Evolutionary conservation across 2,797 vertebrate genomes (phyloP), one percentile per base, ranked within the genome.

Genomic region (Merluccius polli): DNA sequence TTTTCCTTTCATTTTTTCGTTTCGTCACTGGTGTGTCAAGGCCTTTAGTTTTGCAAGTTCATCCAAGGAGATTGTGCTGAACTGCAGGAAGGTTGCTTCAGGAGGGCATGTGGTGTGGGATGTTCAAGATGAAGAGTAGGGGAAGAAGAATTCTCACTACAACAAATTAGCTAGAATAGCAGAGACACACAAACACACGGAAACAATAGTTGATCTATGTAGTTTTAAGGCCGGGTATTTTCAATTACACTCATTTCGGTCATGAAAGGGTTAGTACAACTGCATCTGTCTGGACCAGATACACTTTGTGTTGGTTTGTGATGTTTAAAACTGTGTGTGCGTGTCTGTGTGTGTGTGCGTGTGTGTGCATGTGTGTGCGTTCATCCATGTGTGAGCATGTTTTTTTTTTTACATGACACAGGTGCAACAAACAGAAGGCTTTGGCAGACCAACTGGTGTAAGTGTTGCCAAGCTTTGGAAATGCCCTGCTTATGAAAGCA

Each of bases 401-500:
- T 32, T 16, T 31, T 7, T 69, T 69, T 69, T 69, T 6, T 15
- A 80, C 71, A 77, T 81, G 81, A 83, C 84, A 84, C 84, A 90
- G 89, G 87, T 90, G 86, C 80, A 79, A 78, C 74, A 80, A 82
- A 87, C 88, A 89, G 88, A 88, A 85, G 86, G 86, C 70, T 70
- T 79, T 83, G 85, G 84, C 84, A 83, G 79, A 80, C 83, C 88
- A 85, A 86, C 83, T 84, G 85, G 79, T 87, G 87, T 83, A 87
- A 87, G 82, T 87, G 84, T 90, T 90, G 87, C 88, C 86, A 81
- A 21, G 38, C 73, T 80, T 79, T 75, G 74, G 78, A 71, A 71
- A 86, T 83, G 32, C 76, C 59, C 33, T 79, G 68, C 73, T 78
- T 78, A 78, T 79, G 80, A 77, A 80, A 44, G 76, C 78, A 18